These are phyloP conservation scores for Xestia ashworthii DNA, from an alignment of 2,888 invertebrate genomes.

Conservation along the genomic window DNA sequence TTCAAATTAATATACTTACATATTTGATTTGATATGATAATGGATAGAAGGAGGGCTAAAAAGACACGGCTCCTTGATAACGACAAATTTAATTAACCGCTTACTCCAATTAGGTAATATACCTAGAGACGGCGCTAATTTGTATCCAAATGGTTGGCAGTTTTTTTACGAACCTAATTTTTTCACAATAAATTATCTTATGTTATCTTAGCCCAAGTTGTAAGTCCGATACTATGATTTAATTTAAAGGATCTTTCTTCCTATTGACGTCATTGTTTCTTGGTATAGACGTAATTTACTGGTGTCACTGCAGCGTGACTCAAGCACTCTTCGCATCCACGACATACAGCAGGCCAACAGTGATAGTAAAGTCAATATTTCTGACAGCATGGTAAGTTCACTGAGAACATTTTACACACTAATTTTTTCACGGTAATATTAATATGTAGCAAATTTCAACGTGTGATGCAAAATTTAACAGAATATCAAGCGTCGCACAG, in stretches of 20 bases:
- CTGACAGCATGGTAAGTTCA: constrained; percentile 61
- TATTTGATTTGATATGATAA: not conserved
- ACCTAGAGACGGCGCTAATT: not conserved
- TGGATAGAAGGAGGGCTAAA: not conserved
- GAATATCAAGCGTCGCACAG: not conserved
- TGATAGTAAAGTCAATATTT: constrained; percentile 69
- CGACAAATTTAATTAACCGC: not conserved
- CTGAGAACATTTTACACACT: not conserved
- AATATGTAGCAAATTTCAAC: not conserved
- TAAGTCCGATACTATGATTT: not conserved
- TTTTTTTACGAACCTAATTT: not conserved
- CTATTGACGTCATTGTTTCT: not conserved
- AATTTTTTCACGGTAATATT: not conserved
- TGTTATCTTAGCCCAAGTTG: no score
- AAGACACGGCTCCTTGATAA: no score
- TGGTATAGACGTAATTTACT: constrained; percentile 92
- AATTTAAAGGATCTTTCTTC: constrained; percentile 4
- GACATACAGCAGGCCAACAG: constrained; percentile 92
- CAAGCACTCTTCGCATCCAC: constrained; percentile 94
- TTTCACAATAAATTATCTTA: no score
- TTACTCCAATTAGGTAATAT: not conserved
- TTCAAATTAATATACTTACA: not conserved
- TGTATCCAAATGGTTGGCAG: not conserved
- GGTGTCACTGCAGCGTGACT: constrained; percentile 95
- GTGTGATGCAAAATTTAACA: not conserved